A percentile compares a stretch with the other conserved stretches of the same genome.
Evolutionary conservation across 2,113 vertebrate species (phyloP).

Genomic region (Leptobrachium leishanense): DNA sequence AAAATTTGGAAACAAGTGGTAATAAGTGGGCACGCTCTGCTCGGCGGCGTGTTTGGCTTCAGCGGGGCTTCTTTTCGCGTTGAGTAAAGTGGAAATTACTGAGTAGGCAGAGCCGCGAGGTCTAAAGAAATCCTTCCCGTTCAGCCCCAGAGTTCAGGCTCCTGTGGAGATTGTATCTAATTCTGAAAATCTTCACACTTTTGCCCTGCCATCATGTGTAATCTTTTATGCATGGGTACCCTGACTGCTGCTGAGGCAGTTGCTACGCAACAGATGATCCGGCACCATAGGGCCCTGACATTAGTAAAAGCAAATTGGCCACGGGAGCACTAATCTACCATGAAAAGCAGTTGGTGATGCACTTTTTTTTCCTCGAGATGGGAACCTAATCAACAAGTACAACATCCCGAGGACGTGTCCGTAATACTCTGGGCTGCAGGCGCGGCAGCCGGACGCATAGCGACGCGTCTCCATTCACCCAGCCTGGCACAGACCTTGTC

Average conservation of each 20-base stretch:
- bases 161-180: slow-evolving; percentile 80
- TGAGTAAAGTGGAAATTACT: slow-evolving; percentile 11
- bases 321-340: slow-evolving; percentile 94
- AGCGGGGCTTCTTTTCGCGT: not conserved
- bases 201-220: slow-evolving; percentile 83
- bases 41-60: not conserved
- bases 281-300: slow-evolving; percentile 92
- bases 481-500: too few species aligned
- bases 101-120: slow-evolving; percentile 19
- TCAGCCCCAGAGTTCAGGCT: slow-evolving; percentile 72
- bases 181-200: slow-evolving; percentile 83
- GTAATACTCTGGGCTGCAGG: slow-evolving; percentile 58
- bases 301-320: slow-evolving; percentile 99
- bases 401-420: slow-evolving; percentile 63
- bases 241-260: slow-evolving; percentile 85
- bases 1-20: not conserved
- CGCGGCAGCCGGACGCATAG: not conserved
- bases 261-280: slow-evolving; percentile 93
- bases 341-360: slow-evolving; percentile 86
- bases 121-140: slow-evolving; percentile 67
- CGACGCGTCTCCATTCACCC: too few species aligned
- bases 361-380: slow-evolving; percentile 65
- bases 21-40: not conserved
- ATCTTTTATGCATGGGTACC: slow-evolving; percentile 97
- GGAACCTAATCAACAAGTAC: slow-evolving; percentile 68